Percentiles rank a stretch among this genome's conserved stretches.
These are phyloP conservation scores for Hetaerina titia DNA, from an alignment of 2,888 invertebrate species.

Conservation along the genomic window DNA sequence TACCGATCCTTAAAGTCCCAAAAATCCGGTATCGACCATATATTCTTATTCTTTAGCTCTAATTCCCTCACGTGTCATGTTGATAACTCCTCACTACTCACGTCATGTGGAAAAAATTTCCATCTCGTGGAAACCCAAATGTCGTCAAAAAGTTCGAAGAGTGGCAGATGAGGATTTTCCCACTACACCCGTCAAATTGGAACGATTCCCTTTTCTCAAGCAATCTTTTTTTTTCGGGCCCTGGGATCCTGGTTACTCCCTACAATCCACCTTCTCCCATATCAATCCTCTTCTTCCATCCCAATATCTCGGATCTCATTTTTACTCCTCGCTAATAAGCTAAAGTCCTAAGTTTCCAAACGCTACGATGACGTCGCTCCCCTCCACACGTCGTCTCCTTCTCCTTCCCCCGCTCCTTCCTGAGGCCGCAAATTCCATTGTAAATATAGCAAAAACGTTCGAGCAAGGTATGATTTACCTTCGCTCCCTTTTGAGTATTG, in stretches of 20 bases:
- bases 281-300: background rate
- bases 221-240: background rate
- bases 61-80: too few relatives aligned
- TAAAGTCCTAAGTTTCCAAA: background rate
- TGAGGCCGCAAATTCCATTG: background rate
- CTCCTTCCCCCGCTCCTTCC: background rate
- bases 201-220: background rate
- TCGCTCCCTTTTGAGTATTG: background rate
- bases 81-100: too few relatives aligned
- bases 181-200: background rate
- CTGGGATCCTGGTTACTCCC: background rate
- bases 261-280: background rate
- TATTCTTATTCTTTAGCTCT: too few relatives aligned
- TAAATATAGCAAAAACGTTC: background rate
- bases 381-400: background rate
- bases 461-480: background rate
- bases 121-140: too few relatives aligned
- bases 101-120: too few relatives aligned
- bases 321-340: background rate
- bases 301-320: background rate
- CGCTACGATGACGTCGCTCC: background rate
- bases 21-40: too few relatives aligned
- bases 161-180: too few relatives aligned
- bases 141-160: too few relatives aligned
- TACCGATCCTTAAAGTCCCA: too few relatives aligned